Conservation (phyloP, 2,888 invertebrate genomes). For the Sthenelais limicola region DNA sequence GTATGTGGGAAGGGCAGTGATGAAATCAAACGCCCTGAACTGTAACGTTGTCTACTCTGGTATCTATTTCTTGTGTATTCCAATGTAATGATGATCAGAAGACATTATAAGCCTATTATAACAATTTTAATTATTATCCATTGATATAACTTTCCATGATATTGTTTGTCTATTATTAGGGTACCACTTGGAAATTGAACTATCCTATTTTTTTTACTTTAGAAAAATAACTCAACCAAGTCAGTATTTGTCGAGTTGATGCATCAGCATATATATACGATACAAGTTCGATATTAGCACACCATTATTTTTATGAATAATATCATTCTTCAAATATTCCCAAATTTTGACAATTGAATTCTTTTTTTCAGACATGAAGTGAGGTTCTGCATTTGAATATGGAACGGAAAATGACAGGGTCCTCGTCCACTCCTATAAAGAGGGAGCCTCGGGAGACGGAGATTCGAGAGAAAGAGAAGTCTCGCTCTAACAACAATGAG, state of each 20-base stretch:
- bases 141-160: too few species aligned
- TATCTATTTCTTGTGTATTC: too few species aligned
- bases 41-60: too few species aligned
- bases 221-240: not conserved
- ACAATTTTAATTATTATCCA: too few species aligned
- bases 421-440: conserved; percentile 21
- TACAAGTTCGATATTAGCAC: not conserved
- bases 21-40: too few species aligned
- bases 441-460: conserved; percentile 25
- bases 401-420: conserved; percentile 18
- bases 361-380: conserved; percentile 8
- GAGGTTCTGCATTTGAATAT: conserved; percentile 8
- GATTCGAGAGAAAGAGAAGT: conserved; percentile 10
- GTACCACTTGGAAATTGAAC: too few species aligned
- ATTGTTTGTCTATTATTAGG: too few species aligned
- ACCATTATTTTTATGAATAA: not conserved
- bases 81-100: too few species aligned
- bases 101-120: too few species aligned
- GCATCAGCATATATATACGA: not conserved
- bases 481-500: conserved; percentile 34
- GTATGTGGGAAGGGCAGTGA: too few species aligned
- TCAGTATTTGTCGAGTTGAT: not conserved
- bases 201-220: too few species aligned
- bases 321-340: not conserved
- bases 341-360: not conserved